Evolutionary conservation across 2,888 invertebrate genomes (phyloP).

Genomic region (Axea sp.): DNA sequence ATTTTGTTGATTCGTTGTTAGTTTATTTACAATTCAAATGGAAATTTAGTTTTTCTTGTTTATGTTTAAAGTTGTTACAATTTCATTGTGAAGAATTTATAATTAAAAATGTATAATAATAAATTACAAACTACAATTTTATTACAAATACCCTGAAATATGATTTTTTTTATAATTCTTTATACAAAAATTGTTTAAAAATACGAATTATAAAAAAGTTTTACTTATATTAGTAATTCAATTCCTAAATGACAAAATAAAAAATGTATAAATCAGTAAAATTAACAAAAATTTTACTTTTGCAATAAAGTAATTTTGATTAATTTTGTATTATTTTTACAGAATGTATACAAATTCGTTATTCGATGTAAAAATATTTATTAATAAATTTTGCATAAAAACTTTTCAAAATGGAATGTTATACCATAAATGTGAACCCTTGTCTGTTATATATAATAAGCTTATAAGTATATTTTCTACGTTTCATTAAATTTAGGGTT

Average conservation of each 20-base stretch:
- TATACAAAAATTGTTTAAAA: constrained; percentile 19
- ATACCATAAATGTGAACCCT: too few relatives aligned
- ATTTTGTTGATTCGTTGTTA: constrained; percentile 40
- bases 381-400: too few relatives aligned
- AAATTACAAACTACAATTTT: constrained; percentile 29
- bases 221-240: constrained; percentile 7
- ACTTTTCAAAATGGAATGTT: too few relatives aligned
- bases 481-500: too few relatives aligned
- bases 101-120: too few relatives aligned
- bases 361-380: too few relatives aligned
- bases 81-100: too few relatives aligned
- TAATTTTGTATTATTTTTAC: too few relatives aligned
- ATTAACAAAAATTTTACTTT: constrained; percentile 4
- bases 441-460: too few relatives aligned
- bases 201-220: constrained; percentile 13
- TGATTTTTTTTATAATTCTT: constrained; percentile 3
- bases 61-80: not conserved
- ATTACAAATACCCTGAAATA: constrained; percentile 53
- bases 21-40: constrained; percentile 42
- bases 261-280: constrained; percentile 30
- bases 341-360: too few relatives aligned
- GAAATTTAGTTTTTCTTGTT: constrained; percentile 1
- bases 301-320: too few relatives aligned
- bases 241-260: constrained; percentile 44
- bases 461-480: too few relatives aligned